phyloP scores from a whole-genome alignment of 2,797 vertebrate genomes.

The Neosalanx taihuensis region DNA sequence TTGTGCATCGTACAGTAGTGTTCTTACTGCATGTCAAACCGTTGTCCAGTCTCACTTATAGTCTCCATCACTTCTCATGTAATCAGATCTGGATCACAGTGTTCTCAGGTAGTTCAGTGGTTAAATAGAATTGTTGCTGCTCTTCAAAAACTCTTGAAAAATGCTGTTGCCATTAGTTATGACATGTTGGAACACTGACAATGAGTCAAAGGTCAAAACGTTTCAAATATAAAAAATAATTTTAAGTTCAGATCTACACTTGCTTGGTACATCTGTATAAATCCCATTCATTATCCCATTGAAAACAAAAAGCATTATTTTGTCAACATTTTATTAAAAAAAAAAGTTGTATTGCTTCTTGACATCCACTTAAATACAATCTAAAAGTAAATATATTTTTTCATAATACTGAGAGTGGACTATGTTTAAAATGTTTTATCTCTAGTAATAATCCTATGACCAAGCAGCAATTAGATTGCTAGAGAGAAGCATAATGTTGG shows the following conservation, averaged over 20 bases:
- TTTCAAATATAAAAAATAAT: too few relatives aligned
- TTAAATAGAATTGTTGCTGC: not conserved
- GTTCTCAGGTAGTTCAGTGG: not conserved
- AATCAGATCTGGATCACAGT: not conserved
- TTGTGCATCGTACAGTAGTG: not conserved
- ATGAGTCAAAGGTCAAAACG: not conserved
- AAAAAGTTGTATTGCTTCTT: constrained; percentile 51
- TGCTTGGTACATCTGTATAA: too few relatives aligned
- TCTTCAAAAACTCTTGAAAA: constrained; percentile 5
- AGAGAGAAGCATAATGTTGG: constrained; percentile 55
- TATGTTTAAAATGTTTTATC: constrained; percentile 71
- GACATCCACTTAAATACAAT: constrained; percentile 76
- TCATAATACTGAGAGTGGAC: constrained; percentile 65
- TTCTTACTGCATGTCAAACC: not conserved
- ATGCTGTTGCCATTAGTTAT: not conserved
- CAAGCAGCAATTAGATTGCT: constrained; percentile 64
- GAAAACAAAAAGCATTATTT: constrained; percentile 22
- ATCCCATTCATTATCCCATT: too few relatives aligned
- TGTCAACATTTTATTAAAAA: constrained; percentile 75
- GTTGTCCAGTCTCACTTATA: not conserved
- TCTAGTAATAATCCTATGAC: constrained; percentile 65
- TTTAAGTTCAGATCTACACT: too few relatives aligned
- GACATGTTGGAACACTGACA: not conserved
- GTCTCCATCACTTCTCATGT: not conserved
- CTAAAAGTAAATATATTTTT: constrained; percentile 71